Conservation (phyloP, 2,113 vertebrate species). For the Oreochromis tanganicae region DNA sequence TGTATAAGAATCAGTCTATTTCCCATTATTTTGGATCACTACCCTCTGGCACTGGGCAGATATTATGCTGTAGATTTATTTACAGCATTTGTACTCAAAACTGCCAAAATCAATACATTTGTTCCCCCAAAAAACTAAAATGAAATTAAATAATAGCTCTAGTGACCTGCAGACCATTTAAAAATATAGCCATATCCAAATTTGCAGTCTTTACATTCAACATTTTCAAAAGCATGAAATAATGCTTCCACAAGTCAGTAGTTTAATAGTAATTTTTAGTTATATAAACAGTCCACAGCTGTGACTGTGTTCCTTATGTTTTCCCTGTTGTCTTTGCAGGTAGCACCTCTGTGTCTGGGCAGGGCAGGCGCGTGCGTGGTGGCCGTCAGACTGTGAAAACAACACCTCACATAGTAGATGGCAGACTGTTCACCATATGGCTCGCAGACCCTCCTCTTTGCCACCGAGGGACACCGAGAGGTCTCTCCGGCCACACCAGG, state of each 20-base stretch:
- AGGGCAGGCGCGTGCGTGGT: constrained; percentile 94
- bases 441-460: neutral
- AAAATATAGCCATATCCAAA: neutral
- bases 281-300: neutral
- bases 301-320: neutral
- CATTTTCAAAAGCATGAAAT: neutral
- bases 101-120: neutral
- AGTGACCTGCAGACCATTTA: neutral
- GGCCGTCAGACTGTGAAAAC: constrained; percentile 82
- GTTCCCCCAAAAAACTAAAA: neutral
- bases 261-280: neutral
- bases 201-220: neutral
- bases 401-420: neutral
- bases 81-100: neutral
- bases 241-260: neutral
- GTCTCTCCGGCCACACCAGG: neutral
- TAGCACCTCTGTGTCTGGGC: constrained; percentile 91
- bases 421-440: neutral
- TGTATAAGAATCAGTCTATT: neutral
- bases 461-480: neutral
- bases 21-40: neutral
- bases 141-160: neutral
- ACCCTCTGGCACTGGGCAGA: neutral
- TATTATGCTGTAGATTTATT: neutral
- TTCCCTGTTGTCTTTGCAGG: constrained; percentile 62